These are phyloP conservation scores for Listronotus oregonensis DNA, from an alignment of 1,140 invertebrate species.

Conservation along the genomic window DNA sequence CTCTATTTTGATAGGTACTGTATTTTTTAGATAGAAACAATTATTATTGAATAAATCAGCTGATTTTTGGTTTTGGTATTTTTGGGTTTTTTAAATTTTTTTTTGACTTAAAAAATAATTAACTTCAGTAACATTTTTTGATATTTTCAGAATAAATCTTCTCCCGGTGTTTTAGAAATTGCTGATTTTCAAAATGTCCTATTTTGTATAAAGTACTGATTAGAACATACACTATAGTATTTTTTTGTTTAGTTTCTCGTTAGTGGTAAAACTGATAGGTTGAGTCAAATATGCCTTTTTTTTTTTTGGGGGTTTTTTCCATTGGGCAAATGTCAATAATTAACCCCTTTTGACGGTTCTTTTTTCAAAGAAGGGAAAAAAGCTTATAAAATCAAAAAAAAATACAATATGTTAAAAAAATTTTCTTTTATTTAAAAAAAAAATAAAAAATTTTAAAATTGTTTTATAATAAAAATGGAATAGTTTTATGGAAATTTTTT, in stretches of 20 bases:
- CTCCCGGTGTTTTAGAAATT: slow-evolving; percentile 30
- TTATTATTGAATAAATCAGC: slow-evolving; percentile 12
- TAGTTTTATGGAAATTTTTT: too few species aligned
- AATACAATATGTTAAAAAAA: too few species aligned
- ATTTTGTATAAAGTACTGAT: slow-evolving; percentile 52
- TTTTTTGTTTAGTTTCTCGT: slow-evolving; percentile 37
- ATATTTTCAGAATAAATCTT: slow-evolving; percentile 32
- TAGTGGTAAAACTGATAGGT: slow-evolving; percentile 14
- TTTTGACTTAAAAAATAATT: not conserved
- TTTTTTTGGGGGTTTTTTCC: slow-evolving; percentile 17
- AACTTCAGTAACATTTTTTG: not conserved
- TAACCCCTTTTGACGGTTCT: not conserved
- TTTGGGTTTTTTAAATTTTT: slow-evolving; percentile 2
- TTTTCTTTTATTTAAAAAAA: too few species aligned
- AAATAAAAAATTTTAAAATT: too few species aligned
- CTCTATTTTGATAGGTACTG: slow-evolving; percentile 16
- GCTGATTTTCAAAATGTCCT: slow-evolving; percentile 38
- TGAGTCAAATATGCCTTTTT: slow-evolving; percentile 24
- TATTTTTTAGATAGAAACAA: slow-evolving; percentile 28
- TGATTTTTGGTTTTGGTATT: slow-evolving; percentile 1
- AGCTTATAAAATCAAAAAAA: too few species aligned
- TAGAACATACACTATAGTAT: slow-evolving; percentile 37
- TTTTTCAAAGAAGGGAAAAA: slow-evolving; percentile 22
- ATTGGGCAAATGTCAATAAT: too few species aligned
- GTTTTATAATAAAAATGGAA: too few species aligned